Evolutionary conservation across 2,797 vertebrate species (phyloP).

Genomic region (Gastrophryne carolinensis): DNA sequence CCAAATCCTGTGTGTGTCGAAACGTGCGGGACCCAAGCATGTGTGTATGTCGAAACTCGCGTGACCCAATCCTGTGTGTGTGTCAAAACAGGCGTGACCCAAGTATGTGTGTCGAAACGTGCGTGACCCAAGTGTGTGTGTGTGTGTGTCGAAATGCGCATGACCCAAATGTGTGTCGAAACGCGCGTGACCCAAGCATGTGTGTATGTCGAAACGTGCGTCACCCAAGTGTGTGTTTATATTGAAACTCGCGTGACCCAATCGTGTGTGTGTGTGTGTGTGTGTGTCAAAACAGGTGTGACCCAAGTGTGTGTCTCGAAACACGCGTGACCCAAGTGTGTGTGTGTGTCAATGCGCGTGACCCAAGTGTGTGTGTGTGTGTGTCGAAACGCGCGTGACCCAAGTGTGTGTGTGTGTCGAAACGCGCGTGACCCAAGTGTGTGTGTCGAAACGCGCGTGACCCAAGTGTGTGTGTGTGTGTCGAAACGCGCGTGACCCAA

Average conservation of each 20-base stretch:
- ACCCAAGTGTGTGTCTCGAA: neutral
- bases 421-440: neutral
- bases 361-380: too few species aligned
- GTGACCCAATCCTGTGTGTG: neutral
- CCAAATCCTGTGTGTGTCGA: neutral
- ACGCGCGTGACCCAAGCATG: too few species aligned
- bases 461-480: neutral
- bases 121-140: neutral
- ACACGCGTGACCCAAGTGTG: neutral
- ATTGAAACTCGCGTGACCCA: neutral
- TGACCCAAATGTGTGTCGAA: neutral
- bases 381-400: neutral
- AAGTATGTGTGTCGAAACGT: neutral
- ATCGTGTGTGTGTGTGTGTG: neutral
- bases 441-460: too few species aligned
- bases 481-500: neutral
- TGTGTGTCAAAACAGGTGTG: neutral
- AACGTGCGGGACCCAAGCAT: neutral
- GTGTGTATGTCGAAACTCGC: neutral
- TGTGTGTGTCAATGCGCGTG: too few species aligned
- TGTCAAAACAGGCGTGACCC: too few species aligned
- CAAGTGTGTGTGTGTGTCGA: neutral
- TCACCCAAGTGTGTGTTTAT: neutral
- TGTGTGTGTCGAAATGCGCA: neutral
- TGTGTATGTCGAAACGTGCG: neutral